These are phyloP conservation scores for Mareca penelope DNA, from an alignment of 2,797 vertebrate species.

Conservation along the genomic window DNA sequence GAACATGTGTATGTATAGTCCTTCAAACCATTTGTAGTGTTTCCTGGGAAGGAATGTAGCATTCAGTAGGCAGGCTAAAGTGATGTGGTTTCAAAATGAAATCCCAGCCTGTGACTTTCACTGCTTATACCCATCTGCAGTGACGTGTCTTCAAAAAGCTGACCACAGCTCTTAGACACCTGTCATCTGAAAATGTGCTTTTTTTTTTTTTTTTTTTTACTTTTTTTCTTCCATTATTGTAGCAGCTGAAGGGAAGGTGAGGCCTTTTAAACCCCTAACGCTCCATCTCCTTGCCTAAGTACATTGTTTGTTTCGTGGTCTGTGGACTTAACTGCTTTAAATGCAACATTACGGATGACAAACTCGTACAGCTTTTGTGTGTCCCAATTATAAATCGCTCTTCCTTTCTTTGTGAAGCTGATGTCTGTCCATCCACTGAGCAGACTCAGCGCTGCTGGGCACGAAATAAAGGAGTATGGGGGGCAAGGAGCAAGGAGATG, in stretches of 20 bases:
- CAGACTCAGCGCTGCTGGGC: not conserved
- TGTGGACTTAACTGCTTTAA: not conserved
- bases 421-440: not conserved
- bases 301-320: rapidly evolving
- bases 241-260: not conserved
- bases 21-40: not conserved
- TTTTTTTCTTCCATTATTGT: not conserved
- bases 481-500: not conserved
- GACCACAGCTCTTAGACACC: not conserved
- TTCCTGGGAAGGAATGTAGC: not conserved
- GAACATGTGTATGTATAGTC: not conserved
- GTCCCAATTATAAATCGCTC: rapidly evolving
- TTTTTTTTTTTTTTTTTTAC: not conserved
- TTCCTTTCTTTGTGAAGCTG: not conserved
- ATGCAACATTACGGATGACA: not conserved
- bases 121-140: not conserved
- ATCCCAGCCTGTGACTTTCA: not conserved
- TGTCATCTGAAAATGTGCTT: not conserved
- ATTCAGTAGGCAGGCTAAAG: not conserved
- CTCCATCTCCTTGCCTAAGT: not conserved
- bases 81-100: not conserved
- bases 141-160: not conserved
- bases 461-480: not conserved
- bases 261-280: not conserved
- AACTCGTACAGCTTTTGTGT: not conserved